A percentile compares a stretch with the other conserved stretches of the same genome.
Evolutionary conservation across 2,797 vertebrate species (phyloP).

Genomic region (Sebastes alutus): DNA sequence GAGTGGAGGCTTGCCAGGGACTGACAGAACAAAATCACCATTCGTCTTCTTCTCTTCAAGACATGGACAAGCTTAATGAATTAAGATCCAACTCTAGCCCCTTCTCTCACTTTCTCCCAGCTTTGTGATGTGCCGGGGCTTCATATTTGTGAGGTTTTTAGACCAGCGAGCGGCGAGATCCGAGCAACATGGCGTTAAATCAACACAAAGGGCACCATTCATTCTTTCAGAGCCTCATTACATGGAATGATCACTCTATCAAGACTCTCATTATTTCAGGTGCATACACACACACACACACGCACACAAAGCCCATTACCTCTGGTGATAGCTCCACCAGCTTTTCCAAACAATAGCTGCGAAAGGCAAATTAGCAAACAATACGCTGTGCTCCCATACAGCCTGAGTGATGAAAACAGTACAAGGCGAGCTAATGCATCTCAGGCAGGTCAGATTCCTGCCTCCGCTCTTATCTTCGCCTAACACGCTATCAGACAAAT

Average conservation of each 20-base stretch:
- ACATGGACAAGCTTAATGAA: conserved; percentile 66
- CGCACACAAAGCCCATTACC: conserved; percentile 39
- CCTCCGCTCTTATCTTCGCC: conserved; percentile 71
- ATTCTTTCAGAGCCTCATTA: conserved; percentile 54
- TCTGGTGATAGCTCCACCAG: conserved; percentile 29
- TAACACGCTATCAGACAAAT: conserved; percentile 79
- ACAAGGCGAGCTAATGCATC: conserved; percentile 64
- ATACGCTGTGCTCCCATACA: conserved; percentile 33
- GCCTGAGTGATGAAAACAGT: conserved; percentile 67
- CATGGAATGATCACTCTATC: conserved; percentile 61
- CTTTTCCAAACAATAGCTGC: conserved; percentile 57
- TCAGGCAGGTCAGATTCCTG: conserved; percentile 65
- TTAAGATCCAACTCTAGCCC: conserved; percentile 49
- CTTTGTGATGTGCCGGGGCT: conserved; percentile 4
- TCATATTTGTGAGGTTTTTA: conserved; percentile 37
- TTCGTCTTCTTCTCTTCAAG: conserved; percentile 54
- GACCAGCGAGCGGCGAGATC: conserved; percentile 12
- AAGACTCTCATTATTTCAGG: conserved; percentile 36
- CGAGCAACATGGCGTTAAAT: conserved; percentile 33
- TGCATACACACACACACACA: neutral
- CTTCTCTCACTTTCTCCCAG: conserved; percentile 1
- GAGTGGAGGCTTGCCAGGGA: conserved; percentile 55
- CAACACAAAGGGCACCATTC: conserved; percentile 48
- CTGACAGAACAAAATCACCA: conserved; percentile 68
- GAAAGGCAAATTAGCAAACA: conserved; percentile 73